Base-by-base conservation (phyloP, 1,140 invertebrate genomes). In the Nasonia longicornis region DNA sequence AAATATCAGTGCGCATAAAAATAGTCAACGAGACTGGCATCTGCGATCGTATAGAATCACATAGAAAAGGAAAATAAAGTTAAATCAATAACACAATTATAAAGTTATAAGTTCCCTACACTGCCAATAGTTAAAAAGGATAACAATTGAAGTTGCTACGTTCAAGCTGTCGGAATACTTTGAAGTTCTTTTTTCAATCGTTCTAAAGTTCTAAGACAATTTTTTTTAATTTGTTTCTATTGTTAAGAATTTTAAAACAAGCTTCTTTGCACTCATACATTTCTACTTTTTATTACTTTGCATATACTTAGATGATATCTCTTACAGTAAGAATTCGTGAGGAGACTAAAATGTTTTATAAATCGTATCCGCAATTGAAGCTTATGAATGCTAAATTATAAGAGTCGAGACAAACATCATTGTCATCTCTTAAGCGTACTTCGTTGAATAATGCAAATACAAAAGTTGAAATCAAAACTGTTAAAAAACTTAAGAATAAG, bases 281-380 rank as follows among this genome's bases (percentile, higher is more conserved):
- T 14, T 16, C 16, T 52, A 14, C 38, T 38, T 38, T 7, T 38
- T 38, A 38, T 38, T 38, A 26, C 35, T 42, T 70, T 38, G 20
- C 3, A 38, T 35, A 70, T 38, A 8, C 3, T 20, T 35, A 70
- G 8, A 20, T 70, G 8, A n/a, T 84, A 64, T 84, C 77, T 58
- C 81, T 80, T 83, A 66, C 38, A 42, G 4, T 67, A 31, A 3
- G 52, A 45, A n/a, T 48, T 80, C 26, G 67, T 63, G 16, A 63
- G 31, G 48, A 76, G 83, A 80, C 69, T 84, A 83, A 86, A 83
- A 82, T 80, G 66, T 38, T 38, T 31, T 75, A 48, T 63, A 52
- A 78, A 79, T 80, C 16, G 31, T 35, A 70, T 20, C 7, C 16
- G 6, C 22, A 14, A 35, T 35, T 70, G 12, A 38, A 29, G 29